A percentile compares a stretch with the other conserved stretches of the same genome.
Evolutionary conservation across 53 echinoderm and acorn worm species (phyloP).

Genomic region (Arbacia lixula): DNA sequence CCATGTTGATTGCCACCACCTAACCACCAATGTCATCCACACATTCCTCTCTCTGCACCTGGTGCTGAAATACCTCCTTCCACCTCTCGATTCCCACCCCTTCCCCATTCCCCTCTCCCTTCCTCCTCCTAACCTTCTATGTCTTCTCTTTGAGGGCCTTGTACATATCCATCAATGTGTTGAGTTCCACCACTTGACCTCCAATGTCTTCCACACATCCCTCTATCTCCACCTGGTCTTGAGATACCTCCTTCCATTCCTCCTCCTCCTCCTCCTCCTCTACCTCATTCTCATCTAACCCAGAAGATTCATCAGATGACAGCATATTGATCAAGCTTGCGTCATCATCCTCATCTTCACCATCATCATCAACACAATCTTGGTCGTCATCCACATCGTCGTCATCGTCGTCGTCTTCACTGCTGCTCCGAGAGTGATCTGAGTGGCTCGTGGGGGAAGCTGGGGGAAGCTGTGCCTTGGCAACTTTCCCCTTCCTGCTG

Average conservation of each 20-base stretch:
- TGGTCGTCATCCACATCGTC: slow-evolving; percentile 23
- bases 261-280: neutral
- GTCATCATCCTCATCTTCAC: slow-evolving; percentile 2
- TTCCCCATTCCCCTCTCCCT: neutral
- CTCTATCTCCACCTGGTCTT: neutral
- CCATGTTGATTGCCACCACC: neutral
- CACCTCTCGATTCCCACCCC: neutral
- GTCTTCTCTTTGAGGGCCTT: slow-evolving; percentile 5
- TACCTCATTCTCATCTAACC: neutral
- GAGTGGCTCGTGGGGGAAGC: neutral
- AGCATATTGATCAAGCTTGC: slow-evolving; percentile 1
- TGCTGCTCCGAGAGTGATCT: slow-evolving; percentile 11
- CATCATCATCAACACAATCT: slow-evolving; percentile 14
- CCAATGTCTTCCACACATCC: slow-evolving; percentile 1
- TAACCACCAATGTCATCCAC: neutral
- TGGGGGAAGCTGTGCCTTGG: slow-evolving; percentile 35
- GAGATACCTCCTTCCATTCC: neutral
- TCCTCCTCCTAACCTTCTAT: neutral
- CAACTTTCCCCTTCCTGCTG: neutral
- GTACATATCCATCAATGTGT: slow-evolving; percentile 37
- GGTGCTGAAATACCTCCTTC: too few species aligned
- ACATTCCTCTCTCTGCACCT: neutral
- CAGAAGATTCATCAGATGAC: slow-evolving; percentile 2
- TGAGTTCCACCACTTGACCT: neutral
- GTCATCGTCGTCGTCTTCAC: slow-evolving; percentile 27